phyloP scores from a whole-genome alignment of 2,888 invertebrate species.

The Sylvicola cinctus region DNA sequence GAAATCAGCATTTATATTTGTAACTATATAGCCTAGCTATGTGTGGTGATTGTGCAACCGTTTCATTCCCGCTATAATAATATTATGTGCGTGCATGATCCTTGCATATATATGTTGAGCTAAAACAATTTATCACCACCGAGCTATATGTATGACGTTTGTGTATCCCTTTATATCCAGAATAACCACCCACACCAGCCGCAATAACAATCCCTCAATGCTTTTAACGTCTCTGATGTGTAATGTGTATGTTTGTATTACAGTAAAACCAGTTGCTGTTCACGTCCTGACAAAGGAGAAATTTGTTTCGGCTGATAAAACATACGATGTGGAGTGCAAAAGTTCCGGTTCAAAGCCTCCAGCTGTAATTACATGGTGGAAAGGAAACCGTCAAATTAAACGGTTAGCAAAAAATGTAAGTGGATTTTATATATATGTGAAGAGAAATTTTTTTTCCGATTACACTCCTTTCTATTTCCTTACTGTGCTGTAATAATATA shows the following conservation, averaged over 20 bases:
- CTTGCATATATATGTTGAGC: background rate
- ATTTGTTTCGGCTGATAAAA: constrained; percentile 64
- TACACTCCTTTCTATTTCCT: constrained; percentile 1
- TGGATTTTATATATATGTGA: constrained; percentile 15
- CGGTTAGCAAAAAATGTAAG: constrained; percentile 65
- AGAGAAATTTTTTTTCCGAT: background rate
- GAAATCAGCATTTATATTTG: too few species aligned
- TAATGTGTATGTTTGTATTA: too few species aligned
- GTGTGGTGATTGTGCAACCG: background rate
- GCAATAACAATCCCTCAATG: too few species aligned
- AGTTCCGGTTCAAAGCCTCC: constrained; percentile 63
- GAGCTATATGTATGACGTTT: too few species aligned
- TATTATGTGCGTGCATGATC: background rate
- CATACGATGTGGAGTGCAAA: constrained; percentile 72
- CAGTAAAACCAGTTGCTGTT: constrained; percentile 73
- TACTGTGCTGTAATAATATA: too few species aligned
- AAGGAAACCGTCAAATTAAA: constrained; percentile 59
- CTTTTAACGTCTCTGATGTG: too few species aligned
- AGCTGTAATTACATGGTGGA: constrained; percentile 79
- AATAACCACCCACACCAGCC: too few species aligned
- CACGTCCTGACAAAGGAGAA: constrained; percentile 66
- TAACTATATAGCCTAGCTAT: too few species aligned
- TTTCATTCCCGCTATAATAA: background rate
- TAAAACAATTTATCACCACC: too few species aligned
- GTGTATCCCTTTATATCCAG: too few species aligned